These are phyloP conservation scores for Pterostichus niger DNA, from an alignment of 2,888 invertebrate species.

Conservation along the genomic window DNA sequence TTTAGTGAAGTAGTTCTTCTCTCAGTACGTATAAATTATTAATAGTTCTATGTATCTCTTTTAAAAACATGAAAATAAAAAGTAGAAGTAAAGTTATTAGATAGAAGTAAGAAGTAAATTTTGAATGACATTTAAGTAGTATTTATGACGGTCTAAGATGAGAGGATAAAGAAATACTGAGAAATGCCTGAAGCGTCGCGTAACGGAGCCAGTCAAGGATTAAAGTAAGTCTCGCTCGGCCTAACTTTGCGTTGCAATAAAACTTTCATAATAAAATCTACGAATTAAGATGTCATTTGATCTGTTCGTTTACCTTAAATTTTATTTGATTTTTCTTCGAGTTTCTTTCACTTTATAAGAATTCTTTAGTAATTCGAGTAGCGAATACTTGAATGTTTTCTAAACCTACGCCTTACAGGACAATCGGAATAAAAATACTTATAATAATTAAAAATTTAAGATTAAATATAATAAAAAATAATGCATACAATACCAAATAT, in stretches of 20 bases:
- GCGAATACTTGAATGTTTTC: no score
- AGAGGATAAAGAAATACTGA: constrained; percentile 3
- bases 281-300: constrained; percentile 49
- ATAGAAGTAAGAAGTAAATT: no score
- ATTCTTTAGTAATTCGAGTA: constrained; percentile 27
- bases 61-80: no score
- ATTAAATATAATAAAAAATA: no score
- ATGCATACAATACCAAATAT: no score
- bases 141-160: constrained; percentile 30
- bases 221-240: constrained; percentile 13
- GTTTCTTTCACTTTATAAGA: constrained; percentile 26
- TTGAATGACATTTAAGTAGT: constrained; percentile 35
- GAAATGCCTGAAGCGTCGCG: neutral
- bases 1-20: no score
- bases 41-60: no score
- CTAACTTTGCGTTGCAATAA: constrained; percentile 27
- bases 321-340: constrained; percentile 31
- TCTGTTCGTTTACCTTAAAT: neutral
- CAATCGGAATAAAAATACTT: no score
- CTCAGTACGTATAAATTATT: no score
- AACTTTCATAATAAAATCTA: constrained; percentile 44
- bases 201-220: constrained; percentile 33
- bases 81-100: no score
- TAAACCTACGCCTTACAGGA: no score
- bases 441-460: no score